Percentiles rank a stretch among this genome's conserved stretches.
Conservation (phyloP, 2,113 vertebrate genomes). For the Brienomyrus longianalis region DNA sequence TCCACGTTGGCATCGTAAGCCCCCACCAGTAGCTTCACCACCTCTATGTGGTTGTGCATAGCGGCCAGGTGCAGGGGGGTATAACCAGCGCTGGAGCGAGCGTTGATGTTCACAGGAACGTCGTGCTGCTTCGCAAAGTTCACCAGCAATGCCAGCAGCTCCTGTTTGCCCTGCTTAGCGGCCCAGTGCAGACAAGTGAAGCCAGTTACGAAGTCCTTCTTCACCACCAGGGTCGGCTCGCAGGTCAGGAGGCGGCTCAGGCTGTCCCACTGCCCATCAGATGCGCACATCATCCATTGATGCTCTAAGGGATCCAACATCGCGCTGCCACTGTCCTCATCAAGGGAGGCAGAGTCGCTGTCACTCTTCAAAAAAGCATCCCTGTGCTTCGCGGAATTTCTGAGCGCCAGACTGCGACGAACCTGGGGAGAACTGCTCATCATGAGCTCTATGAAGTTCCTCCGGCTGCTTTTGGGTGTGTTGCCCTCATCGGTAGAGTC, state of each 20-base stretch:
- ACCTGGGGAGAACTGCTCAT: slow-evolving; percentile 67
- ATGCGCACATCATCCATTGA: slow-evolving; percentile 91
- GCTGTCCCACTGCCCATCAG: slow-evolving; percentile 81
- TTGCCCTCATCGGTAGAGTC: slow-evolving; percentile 17
- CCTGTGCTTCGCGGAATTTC: slow-evolving; percentile 2
- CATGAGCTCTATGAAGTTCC: slow-evolving; percentile 49
- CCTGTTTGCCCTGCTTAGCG: slow-evolving; percentile 84
- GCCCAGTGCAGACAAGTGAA: slow-evolving; percentile 96
- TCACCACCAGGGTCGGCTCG: slow-evolving; percentile 75
- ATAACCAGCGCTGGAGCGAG: slow-evolving; percentile 78
- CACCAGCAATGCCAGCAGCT: slow-evolving; percentile 78
- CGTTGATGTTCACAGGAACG: slow-evolving; percentile 76
- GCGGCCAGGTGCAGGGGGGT: slow-evolving; percentile 88
- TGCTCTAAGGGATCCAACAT: slow-evolving; percentile 87
- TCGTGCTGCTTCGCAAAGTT: slow-evolving; percentile 71
- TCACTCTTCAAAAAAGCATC: slow-evolving; percentile 54
- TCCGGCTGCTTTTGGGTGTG: slow-evolving; percentile 43
- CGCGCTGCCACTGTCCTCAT: slow-evolving; percentile 63
- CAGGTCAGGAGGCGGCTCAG: slow-evolving; percentile 73
- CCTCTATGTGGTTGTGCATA: slow-evolving; percentile 84
- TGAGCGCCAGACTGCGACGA: slow-evolving; percentile 50
- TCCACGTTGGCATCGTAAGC: slow-evolving; percentile 87
- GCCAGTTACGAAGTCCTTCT: slow-evolving; percentile 88
- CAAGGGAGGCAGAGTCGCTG: slow-evolving; percentile 59
- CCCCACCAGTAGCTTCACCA: slow-evolving; percentile 82